Evolutionary conservation across 2,797 vertebrate genomes (phyloP).

Genomic region (Buphagus erythrorhynchus): DNA sequence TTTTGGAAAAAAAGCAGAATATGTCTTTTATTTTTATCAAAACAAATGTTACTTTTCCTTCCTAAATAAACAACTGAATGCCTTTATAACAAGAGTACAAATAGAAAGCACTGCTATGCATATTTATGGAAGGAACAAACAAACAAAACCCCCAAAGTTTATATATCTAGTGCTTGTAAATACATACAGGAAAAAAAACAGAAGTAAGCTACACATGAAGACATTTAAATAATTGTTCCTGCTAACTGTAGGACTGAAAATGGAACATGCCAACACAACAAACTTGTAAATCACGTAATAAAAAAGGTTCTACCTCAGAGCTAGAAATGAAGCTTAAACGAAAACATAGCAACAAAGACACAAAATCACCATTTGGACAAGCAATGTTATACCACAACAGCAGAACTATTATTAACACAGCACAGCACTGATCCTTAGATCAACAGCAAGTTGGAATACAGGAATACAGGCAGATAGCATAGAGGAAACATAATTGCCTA

Average conservation of each 20-base stretch:
- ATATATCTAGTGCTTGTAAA: not conserved
- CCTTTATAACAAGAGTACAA: not conserved
- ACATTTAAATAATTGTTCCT: not conserved
- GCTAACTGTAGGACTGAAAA: not conserved
- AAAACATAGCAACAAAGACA: not conserved
- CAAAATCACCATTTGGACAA: not conserved
- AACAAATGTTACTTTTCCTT: not conserved
- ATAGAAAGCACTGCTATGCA: not conserved
- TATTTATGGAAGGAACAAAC: not conserved
- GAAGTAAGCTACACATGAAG: not conserved
- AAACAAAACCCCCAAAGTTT: not conserved
- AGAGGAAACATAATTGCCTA: not conserved
- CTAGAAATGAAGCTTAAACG: not conserved
- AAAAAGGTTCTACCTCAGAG: not conserved
- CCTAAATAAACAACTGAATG: not conserved
- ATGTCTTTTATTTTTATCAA: not conserved
- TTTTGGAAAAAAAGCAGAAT: not conserved
- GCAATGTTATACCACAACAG: not conserved
- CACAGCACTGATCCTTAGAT: not conserved
- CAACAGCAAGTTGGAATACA: not conserved
- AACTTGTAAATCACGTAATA: not conserved
- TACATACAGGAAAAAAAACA: rapidly evolving
- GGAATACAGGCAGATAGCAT: not conserved
- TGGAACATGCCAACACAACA: not conserved
- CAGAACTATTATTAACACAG: not conserved